Evolutionary conservation across 2,888 invertebrate species (phyloP).

Genomic region (Spicauda simplicius): DNA sequence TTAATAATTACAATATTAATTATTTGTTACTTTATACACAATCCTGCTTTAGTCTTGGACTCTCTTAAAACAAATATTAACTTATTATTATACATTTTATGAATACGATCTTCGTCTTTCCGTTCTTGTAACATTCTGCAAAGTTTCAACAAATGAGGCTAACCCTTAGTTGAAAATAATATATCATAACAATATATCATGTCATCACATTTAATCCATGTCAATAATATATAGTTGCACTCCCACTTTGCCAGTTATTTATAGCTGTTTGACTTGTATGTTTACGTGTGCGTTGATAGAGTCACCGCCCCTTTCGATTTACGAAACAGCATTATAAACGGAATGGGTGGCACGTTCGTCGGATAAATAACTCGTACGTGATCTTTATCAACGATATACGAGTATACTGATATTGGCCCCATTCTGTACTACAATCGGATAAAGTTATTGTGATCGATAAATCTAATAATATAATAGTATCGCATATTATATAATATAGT

Average conservation of each 20-base stretch:
- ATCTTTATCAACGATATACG: slow-evolving; percentile 25
- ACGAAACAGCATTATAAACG: slow-evolving; percentile 29
- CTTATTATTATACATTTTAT: too few relatives aligned
- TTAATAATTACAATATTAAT: too few relatives aligned
- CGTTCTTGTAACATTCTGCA: background rate
- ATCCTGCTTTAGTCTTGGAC: too few relatives aligned
- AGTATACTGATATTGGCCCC: slow-evolving; percentile 15
- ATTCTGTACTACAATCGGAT: slow-evolving; percentile 13
- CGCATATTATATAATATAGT: too few relatives aligned
- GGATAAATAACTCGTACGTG: slow-evolving; percentile 29
- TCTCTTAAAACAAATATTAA: too few relatives aligned
- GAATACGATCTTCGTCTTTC: too few relatives aligned
- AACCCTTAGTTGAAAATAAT: background rate
- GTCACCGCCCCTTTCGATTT: slow-evolving; percentile 25
- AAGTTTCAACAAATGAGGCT: background rate
- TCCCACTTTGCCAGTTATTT: background rate
- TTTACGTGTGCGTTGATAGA: background rate
- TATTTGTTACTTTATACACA: too few relatives aligned
- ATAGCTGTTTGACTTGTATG: background rate
- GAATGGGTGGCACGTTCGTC: slow-evolving; percentile 24
- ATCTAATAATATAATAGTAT: background rate
- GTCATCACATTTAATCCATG: background rate
- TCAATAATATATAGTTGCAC: background rate
- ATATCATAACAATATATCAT: too few relatives aligned
- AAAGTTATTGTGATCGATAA: slow-evolving; percentile 9